A percentile compares a stretch with the other conserved stretches of the same genome.
Conservation (phyloP, 1,140 invertebrate species). For the Chionoecetes opilio region DNA sequence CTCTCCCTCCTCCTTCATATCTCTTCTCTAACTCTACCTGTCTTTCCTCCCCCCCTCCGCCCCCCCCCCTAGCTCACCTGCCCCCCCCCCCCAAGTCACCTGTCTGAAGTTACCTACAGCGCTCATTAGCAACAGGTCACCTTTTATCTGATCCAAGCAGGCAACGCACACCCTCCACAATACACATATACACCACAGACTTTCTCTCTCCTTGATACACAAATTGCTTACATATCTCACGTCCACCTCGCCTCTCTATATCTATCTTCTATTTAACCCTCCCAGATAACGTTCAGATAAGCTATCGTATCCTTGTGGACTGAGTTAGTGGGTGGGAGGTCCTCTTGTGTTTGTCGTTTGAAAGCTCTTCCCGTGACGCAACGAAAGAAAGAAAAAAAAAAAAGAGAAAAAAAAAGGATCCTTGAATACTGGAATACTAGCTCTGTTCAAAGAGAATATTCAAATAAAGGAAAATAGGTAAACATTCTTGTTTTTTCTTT, state of each 20-base stretch:
- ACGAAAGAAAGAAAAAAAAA: background rate
- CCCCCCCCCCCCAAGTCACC: background rate
- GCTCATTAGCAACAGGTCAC: slow-evolving; percentile 44
- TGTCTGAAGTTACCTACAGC: background rate
- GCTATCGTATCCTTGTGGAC: background rate
- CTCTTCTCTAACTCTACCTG: too few relatives aligned
- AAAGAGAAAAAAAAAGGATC: background rate
- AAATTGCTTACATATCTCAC: slow-evolving; percentile 43
- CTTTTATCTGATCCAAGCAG: slow-evolving; percentile 12
- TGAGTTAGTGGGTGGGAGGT: background rate
- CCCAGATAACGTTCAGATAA: background rate
- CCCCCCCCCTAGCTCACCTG: background rate
- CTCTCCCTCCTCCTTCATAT: background rate
- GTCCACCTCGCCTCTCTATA: background rate
- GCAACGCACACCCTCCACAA: background rate
- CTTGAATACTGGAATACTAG: too few relatives aligned
- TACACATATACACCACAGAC: background rate
- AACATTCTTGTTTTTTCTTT: too few relatives aligned
- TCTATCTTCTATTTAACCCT: slow-evolving; percentile 34
- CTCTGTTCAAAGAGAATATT: too few relatives aligned
- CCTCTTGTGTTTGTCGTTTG: background rate
- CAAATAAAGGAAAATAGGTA: too few relatives aligned
- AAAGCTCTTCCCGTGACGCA: background rate
- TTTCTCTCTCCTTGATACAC: slow-evolving; percentile 32
- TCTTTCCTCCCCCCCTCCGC: background rate